Base-by-base conservation (phyloP, 37 sponge, comb jelly and placozoan species). In the Diacarnus erythraeanus region DNA sequence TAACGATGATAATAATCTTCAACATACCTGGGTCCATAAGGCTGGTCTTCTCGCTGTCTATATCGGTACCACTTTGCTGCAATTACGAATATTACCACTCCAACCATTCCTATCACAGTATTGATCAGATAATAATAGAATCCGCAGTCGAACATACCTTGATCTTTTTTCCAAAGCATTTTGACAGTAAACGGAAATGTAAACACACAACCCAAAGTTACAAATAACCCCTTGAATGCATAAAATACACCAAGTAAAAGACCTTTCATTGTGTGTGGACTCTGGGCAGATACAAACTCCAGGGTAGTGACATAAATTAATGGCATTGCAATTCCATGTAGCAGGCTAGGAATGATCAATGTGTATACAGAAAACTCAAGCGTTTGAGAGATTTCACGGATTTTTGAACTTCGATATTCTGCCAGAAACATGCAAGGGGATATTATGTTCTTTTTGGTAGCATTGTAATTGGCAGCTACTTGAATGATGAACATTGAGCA, bases 1-100 rank as follows among this genome's bases (percentile, higher is more conserved):
- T n/a, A n/a, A n/a, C n/a, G n/a, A n/a, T n/a, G n/a, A 59, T 59
- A 59, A 59, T 59, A 59, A 17, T 59, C 60, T 27, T 59, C 60
- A n/a, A 59, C 60, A 10, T 59, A 59, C 2, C 27, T 27, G 26
- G 23, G 60, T 4, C 27, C 23, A 10, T 59, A 59, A 17, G 60
- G 60, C 18, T 59, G 23, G 3, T 59, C 60, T 59, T 59, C 60
- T 59, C 60, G 23, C 17, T 59, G 27, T 3, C 60, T 3, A 10
- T 17, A 59, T 59, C 18, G 23, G 26, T 59, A 59, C 60, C 60
- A 59, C n/a, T n/a, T n/a, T n/a, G n/a, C n/a, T n/a, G n/a, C n/a
- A 4, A n/a, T 10, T 27, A 59, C 23, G 6, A 10, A n/a, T 3
- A 59, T 27, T 17, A 27, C 60, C 18, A 59, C 3, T 3, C 6